A percentile compares a stretch with the other conserved stretches of the same genome.
Conservation (phyloP, 1,140 invertebrate genomes). For the Drosophila setifemur region DNA sequence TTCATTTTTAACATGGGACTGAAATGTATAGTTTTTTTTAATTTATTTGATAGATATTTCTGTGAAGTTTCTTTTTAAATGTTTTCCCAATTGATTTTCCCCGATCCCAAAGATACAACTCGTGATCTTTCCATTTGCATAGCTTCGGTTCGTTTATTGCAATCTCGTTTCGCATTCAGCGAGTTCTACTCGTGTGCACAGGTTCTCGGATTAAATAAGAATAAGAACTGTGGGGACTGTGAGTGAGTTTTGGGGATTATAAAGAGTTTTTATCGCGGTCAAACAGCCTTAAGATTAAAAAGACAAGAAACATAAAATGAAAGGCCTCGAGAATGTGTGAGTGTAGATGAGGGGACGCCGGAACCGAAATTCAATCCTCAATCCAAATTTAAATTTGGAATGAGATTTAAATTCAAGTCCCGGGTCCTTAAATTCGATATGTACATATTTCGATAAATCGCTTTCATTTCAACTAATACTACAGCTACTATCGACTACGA, state of each 20-base stretch:
- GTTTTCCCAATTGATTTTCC: too few species aligned
- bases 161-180: conserved; percentile 39
- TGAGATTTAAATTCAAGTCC: neutral
- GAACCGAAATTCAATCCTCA: too few species aligned
- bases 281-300: conserved; percentile 75
- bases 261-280: conserved; percentile 71
- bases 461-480: conserved; percentile 74
- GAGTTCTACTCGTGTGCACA: conserved; percentile 31
- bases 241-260: conserved; percentile 25
- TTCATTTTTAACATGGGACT: too few species aligned
- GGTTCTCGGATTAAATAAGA: conserved; percentile 51
- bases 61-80: too few species aligned
- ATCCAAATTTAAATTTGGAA: too few species aligned
- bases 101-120: too few species aligned
- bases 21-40: too few species aligned
- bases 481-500: conserved; percentile 68
- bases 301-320: conserved; percentile 75
- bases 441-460: conserved; percentile 64
- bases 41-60: too few species aligned
- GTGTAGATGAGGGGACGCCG: conserved; percentile 49
- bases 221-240: conserved; percentile 26
- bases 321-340: conserved; percentile 59
- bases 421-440: conserved; percentile 42
- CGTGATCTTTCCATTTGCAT: conserved; percentile 22
- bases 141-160: conserved; percentile 44